A percentile compares a stretch with the other conserved stretches of the same genome.
Evolutionary conservation across 1,140 invertebrate genomes (phyloP).

Genomic region (Drosophila yakuba): DNA sequence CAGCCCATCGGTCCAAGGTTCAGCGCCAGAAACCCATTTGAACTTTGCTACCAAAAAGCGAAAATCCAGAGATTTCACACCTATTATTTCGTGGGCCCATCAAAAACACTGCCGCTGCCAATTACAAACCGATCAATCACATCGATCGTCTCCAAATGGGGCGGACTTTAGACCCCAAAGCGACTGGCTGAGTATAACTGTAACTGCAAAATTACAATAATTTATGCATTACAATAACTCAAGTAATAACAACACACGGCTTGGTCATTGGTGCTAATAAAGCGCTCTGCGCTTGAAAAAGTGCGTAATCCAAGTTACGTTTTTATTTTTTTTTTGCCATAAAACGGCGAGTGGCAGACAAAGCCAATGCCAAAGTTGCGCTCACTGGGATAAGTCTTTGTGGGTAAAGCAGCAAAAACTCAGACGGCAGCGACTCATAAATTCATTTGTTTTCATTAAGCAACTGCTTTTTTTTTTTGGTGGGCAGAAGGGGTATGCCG

Average conservation of each 20-base stretch:
- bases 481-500: constrained; percentile 6
- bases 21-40: constrained; percentile 39
- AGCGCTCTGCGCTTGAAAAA: constrained; percentile 42
- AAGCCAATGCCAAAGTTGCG: constrained; percentile 67
- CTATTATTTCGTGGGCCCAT: constrained; percentile 32
- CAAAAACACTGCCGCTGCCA: constrained; percentile 47
- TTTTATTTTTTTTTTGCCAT: constrained; percentile 37
- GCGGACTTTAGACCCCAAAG: constrained; percentile 44
- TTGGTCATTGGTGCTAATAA: constrained; percentile 43
- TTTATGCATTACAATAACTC: constrained; percentile 78
- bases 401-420: background rate
- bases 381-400: constrained; percentile 61
- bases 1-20: constrained; percentile 64
- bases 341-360: constrained; percentile 67
- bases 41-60: constrained; percentile 55
- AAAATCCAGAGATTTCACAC: constrained; percentile 42
- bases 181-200: constrained; percentile 14
- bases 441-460: constrained; percentile 81
- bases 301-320: constrained; percentile 46
- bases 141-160: constrained; percentile 43
- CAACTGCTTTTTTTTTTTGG: constrained; percentile 7
- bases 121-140: constrained; percentile 75
- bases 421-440: constrained; percentile 58
- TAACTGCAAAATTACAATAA: constrained; percentile 68
- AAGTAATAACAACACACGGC: constrained; percentile 57